phyloP scores from a whole-genome alignment of 2,888 invertebrate genomes.

The Gastrophysa polygoni region DNA sequence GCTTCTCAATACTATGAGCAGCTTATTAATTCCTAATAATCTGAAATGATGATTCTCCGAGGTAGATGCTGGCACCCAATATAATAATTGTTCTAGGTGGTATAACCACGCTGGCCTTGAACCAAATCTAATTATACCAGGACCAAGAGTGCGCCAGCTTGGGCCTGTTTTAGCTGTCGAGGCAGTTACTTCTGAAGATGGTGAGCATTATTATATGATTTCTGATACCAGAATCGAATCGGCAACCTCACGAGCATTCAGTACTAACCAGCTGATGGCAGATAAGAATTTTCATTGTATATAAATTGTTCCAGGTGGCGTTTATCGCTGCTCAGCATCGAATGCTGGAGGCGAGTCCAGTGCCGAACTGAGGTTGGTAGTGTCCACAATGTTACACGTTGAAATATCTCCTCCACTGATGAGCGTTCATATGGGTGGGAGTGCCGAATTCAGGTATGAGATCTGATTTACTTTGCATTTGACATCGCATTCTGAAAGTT shows the following conservation, averaged over 20 bases:
- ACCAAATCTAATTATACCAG: constrained; percentile 67
- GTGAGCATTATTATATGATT: constrained; percentile 32
- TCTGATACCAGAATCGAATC: not conserved
- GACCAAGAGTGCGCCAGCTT: constrained; percentile 68
- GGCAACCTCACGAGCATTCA: too few species aligned
- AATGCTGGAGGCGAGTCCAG: constrained; percentile 75
- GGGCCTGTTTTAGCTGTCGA: constrained; percentile 74
- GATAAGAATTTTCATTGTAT: not conserved
- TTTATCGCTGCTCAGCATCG: constrained; percentile 71
- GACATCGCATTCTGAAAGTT: too few species aligned
- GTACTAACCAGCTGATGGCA: too few species aligned
- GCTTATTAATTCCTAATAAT: too few species aligned
- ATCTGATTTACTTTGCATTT: too few species aligned
- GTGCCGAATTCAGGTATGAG: constrained; percentile 67
- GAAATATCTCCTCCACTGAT: constrained; percentile 69
- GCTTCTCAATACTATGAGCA: too few species aligned
- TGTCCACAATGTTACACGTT: constrained; percentile 70
- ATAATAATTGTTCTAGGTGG: constrained; percentile 65
- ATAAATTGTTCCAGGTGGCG: constrained; percentile 57
- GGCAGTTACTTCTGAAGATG: constrained; percentile 72
- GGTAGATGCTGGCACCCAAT: too few species aligned
- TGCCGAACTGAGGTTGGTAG: constrained; percentile 69
- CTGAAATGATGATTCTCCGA: too few species aligned
- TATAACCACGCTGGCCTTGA: constrained; percentile 71
- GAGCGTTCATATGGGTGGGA: constrained; percentile 76